These are phyloP conservation scores for Eutrigla gurnardus DNA, from an alignment of 2,797 vertebrate genomes.

Conservation along the genomic window DNA sequence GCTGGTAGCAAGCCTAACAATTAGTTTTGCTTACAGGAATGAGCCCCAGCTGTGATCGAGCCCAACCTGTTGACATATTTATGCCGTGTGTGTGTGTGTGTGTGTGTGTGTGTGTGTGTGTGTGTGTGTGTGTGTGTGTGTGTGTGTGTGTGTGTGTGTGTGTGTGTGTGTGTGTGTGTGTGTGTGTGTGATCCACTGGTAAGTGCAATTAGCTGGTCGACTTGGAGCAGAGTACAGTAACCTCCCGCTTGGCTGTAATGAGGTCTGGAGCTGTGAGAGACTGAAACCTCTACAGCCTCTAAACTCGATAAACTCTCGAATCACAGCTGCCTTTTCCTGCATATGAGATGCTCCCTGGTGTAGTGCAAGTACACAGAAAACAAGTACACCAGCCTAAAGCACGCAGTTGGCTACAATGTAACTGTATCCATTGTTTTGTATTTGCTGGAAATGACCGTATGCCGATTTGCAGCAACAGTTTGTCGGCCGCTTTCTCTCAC, in stretches of 20 bases:
- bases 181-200: conserved; percentile 5
- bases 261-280: conserved; percentile 53
- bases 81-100: conserved; percentile 30
- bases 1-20: conserved; percentile 44
- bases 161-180: conserved; percentile 8
- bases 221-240: conserved; percentile 42
- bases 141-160: background rate
- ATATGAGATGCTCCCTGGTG: background rate
- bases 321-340: background rate
- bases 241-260: conserved; percentile 68
- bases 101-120: background rate
- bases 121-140: background rate
- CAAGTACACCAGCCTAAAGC: background rate
- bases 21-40: conserved; percentile 70
- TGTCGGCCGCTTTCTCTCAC: conserved; percentile 16
- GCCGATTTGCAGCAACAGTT: background rate
- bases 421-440: background rate
- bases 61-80: conserved; percentile 59
- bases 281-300: conserved; percentile 32
- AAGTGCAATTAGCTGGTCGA: conserved; percentile 63
- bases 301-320: conserved; percentile 11
- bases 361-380: background rate
- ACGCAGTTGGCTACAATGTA: background rate
- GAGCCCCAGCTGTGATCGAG: conserved; percentile 68
- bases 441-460: conserved; percentile 12